Percentiles rank a stretch among this genome's conserved stretches.
Evolutionary conservation across 2,797 vertebrate genomes (phyloP).

Genomic region (Sebastes matsubarae): DNA sequence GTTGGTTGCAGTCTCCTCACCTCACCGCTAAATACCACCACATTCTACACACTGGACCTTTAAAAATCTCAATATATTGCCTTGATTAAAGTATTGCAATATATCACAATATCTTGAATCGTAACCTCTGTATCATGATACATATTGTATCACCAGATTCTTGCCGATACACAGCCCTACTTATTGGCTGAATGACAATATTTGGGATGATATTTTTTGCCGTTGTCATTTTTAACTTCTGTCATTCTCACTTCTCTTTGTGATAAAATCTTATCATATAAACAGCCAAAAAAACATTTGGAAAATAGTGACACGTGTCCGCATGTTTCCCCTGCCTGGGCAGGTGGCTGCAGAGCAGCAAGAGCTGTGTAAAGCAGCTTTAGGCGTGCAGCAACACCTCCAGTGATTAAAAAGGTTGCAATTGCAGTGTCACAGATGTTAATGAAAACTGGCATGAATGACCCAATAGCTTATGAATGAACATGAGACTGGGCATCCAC

Average conservation of each 20-base stretch:
- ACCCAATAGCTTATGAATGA: conserved; percentile 55
- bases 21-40: too few relatives aligned
- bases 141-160: not conserved
- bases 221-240: not conserved
- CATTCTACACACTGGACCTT: too few relatives aligned
- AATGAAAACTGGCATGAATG: conserved; percentile 54
- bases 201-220: not conserved
- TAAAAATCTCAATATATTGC: too few relatives aligned
- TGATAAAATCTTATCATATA: not conserved
- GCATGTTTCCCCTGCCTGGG: not conserved
- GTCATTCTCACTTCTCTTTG: not conserved
- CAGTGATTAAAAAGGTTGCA: conserved; percentile 2
- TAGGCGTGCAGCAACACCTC: conserved; percentile 32
- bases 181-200: too few relatives aligned
- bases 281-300: not conserved
- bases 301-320: not conserved
- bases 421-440: conserved; percentile 18
- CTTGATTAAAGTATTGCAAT: too few relatives aligned
- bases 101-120: not conserved
- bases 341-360: not conserved
- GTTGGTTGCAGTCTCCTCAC: too few relatives aligned
- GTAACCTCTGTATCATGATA: not conserved
- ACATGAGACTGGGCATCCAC: conserved; percentile 10
- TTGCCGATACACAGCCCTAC: too few relatives aligned
- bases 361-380: conserved; percentile 18